These are phyloP conservation scores for Periplaneta americana DNA, from an alignment of 1,140 invertebrate species.

Conservation along the genomic window DNA sequence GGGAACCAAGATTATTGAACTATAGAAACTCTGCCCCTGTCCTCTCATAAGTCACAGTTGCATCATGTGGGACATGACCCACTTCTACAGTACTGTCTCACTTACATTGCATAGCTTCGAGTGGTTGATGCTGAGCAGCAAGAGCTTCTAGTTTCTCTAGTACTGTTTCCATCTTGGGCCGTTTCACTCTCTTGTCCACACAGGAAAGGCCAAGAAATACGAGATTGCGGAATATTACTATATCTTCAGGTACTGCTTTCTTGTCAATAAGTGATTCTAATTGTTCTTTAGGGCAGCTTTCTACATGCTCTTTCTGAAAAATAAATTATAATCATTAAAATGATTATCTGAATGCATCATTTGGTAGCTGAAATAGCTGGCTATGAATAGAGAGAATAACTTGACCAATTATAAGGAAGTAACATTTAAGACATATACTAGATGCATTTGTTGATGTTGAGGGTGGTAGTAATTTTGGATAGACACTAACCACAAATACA, in stretches of 20 bases:
- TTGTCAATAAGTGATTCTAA: constrained; percentile 44
- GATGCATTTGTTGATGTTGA: too few relatives aligned
- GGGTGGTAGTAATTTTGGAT: too few relatives aligned
- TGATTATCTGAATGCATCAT: not conserved
- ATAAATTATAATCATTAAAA: not conserved
- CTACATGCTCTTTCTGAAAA: constrained; percentile 57
- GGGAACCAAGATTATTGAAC: too few relatives aligned
- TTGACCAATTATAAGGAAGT: too few relatives aligned
- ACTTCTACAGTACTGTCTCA: too few relatives aligned
- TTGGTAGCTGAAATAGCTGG: constrained; percentile 19
- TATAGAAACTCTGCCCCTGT: too few relatives aligned
- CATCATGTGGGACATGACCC: too few relatives aligned
- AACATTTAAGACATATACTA: too few relatives aligned
- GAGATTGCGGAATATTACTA: constrained; percentile 47
- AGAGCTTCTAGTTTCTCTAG: constrained; percentile 37
- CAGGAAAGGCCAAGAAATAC: constrained; percentile 53
- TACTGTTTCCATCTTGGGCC: constrained; percentile 59
- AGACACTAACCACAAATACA: too few relatives aligned
- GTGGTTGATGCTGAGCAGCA: not conserved
- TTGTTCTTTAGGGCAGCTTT: constrained; percentile 36
- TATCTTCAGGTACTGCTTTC: constrained; percentile 42
- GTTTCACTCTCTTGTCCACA: constrained; percentile 42
- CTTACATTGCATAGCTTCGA: not conserved
- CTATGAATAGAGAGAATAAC: too few relatives aligned
- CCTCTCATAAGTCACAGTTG: too few relatives aligned